Evolutionary conservation across 2,888 invertebrate genomes (phyloP), one percentile per base, ranked within the genome.

Genomic region (Eubasilissa splendida): DNA sequence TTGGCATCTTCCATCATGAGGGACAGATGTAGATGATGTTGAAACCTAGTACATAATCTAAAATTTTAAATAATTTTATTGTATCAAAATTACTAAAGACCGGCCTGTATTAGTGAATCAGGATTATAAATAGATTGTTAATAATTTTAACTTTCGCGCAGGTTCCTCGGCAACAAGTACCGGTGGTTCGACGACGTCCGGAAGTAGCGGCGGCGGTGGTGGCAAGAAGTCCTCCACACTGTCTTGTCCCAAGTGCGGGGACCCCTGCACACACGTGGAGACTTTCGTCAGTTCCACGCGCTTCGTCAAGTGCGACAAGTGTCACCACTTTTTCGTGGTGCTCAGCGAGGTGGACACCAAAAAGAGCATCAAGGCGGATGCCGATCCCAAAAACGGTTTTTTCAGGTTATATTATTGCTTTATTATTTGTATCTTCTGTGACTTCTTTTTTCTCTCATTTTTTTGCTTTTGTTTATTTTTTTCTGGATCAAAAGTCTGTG

Each of bases 291-390:
- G 97, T 92, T 97, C 98, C 75, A 97, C 98, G 66, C 93, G 98
- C 85, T 99, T 99, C 90, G 98, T 99, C 58, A 98, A 98, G 89
- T 99, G 99, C 89, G 98, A 98, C 88, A 98, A 98, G 88, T 99
- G 99, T 87, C 97, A 98, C 89, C 98, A 98, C 88, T 98, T 99
- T 91, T 99, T 98, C 88, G 97, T 98, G 56, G 97, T 99, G 42
- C 91, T 98, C 83, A 97, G 97, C 85, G 98, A 98, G 86, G 94
- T 96, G 58, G 98, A 98, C 88, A 94, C 96, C 50, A 97, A 97
- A 89, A 95, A 95, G 88, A 95, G 92, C 85, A 89, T 94, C 84
- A 96, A 96, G 88, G 97, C 96, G 85, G 95, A 95, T 82, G 91
- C 93, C 0, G 94, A 95, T 73, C 90, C 91, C 84, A 95, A 94